Evolutionary conservation across 2,888 invertebrate species (phyloP), one percentile per base, ranked within the genome.

Genomic region (Cryptocephalus primarius): DNA sequence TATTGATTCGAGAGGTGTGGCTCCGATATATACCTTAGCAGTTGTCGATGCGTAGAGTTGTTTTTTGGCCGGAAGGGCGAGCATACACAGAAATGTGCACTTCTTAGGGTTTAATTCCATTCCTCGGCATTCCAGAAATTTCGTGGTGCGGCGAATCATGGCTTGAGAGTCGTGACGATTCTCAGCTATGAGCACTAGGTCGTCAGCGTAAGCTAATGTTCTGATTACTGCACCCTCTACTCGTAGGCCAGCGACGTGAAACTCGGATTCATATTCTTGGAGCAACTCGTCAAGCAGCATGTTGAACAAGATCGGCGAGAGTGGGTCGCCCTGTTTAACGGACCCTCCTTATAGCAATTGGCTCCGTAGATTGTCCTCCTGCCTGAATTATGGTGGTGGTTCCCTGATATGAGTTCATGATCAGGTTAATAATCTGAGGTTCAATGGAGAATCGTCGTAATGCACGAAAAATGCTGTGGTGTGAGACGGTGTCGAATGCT

Each of bases 291-390:
- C 60, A 11, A 63, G 42, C 0, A 63, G 55, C 1, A 60, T 11
- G 32, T 60, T 60, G 32, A 64, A 60, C 0, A 59, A 45, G 0
- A 58, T 1, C 0, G 60, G 59, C 10, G 66, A 65, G 10, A 70
- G 50, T 1, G 67, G 68, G 48, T 69, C 68, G 0, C 69, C 70
- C 52, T 71, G 71, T 9, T 65, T 60, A 4, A 70, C 69, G 1
- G 69, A n/a, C 68, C 22, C 64, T 56, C 1, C 12, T 42, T 3
- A 60, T 48, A 1, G 4, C 31, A 8, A 62, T 54, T 4, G 40
- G 22, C 9, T 33, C 33, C 1, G 38, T 46, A 1, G 32, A 14
- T 4, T 38, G 14, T 2, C 3, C 9, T 1, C 49, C 51, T 3
- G 47, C 49, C n/a, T 43, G 48, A 42, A 54, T 48, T 34, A 33